Conservation (phyloP, 2,113 vertebrate genomes). For the Nannobrachium achirus region DNA sequence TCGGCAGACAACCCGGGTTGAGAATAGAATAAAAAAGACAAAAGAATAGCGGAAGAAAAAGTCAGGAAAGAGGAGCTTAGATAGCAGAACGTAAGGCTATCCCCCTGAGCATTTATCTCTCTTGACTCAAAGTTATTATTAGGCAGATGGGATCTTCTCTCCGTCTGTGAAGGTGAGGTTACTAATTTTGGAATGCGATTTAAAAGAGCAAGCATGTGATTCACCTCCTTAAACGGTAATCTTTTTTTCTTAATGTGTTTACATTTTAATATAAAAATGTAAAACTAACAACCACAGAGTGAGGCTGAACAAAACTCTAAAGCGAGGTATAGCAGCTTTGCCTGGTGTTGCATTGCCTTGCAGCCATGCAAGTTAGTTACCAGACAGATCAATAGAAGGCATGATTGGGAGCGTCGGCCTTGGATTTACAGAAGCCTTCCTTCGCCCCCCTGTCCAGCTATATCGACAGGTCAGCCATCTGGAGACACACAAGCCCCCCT, state of each 20-base stretch:
- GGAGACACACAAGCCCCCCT: constrained; percentile 21
- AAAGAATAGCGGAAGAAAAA: background rate
- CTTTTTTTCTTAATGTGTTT: too few species aligned
- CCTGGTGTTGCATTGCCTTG: background rate
- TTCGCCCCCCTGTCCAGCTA: too few species aligned
- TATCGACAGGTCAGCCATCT: constrained; percentile 24
- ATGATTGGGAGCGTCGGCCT: constrained; percentile 26
- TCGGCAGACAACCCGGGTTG: background rate
- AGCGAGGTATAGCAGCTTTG: background rate
- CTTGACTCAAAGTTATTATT: background rate
- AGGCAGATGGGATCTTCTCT: too few species aligned
- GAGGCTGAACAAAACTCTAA: too few species aligned
- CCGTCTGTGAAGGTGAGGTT: too few species aligned
- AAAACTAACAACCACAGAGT: too few species aligned
- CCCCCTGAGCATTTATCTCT: background rate
- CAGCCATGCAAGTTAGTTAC: constrained; percentile 13
- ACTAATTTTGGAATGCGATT: too few species aligned
- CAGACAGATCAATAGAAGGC: constrained; percentile 27
- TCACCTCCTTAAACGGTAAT: too few species aligned
- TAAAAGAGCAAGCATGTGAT: too few species aligned
- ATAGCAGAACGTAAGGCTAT: background rate
- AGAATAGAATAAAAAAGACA: background rate
- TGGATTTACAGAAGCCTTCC: constrained; percentile 16
- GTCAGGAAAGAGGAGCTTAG: background rate
- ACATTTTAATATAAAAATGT: too few species aligned